These are phyloP conservation scores for Eurypyga helias DNA, from an alignment of 2,113 vertebrate species.

Conservation along the genomic window DNA sequence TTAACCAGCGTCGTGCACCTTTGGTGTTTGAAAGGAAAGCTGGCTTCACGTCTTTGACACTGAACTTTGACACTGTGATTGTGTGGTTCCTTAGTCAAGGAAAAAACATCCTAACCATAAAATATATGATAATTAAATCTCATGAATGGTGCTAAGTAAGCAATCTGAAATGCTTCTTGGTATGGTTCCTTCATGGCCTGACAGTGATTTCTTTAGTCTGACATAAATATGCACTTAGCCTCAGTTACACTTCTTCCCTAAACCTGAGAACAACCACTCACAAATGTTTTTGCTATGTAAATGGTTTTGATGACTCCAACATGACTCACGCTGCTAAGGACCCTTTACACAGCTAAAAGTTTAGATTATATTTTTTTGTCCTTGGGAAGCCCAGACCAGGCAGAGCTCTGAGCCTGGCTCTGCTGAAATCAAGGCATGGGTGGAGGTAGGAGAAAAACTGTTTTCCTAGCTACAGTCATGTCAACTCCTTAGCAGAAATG, in stretches of 20 bases:
- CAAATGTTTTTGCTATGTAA: not conserved
- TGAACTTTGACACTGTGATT: not conserved
- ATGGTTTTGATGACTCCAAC: not conserved
- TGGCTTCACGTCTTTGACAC: not conserved
- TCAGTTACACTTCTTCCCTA: not conserved
- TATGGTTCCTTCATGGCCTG: not conserved
- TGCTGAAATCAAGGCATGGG: not conserved
- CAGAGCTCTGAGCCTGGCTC: not conserved
- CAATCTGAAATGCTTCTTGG: not conserved
- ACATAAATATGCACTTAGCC: not conserved
- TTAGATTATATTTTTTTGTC: not conserved
- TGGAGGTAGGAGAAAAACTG: not conserved
- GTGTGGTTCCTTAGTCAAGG: not conserved
- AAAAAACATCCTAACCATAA: not conserved
- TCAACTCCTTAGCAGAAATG: not conserved
- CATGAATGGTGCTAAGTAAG: not conserved
- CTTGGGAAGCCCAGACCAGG: not conserved
- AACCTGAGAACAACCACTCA: not conserved
- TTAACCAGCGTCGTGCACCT: accelerated
- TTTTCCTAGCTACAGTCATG: not conserved
- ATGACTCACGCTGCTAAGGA: not conserved
- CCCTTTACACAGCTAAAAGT: not conserved
- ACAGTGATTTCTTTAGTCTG: not conserved
- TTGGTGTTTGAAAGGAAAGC: not conserved
- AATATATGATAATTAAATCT: not conserved